Percentiles rank a stretch among this genome's conserved stretches.
Evolutionary conservation across 2,113 vertebrate species (phyloP).

Genomic region (Mystacornis crossleyi): DNA sequence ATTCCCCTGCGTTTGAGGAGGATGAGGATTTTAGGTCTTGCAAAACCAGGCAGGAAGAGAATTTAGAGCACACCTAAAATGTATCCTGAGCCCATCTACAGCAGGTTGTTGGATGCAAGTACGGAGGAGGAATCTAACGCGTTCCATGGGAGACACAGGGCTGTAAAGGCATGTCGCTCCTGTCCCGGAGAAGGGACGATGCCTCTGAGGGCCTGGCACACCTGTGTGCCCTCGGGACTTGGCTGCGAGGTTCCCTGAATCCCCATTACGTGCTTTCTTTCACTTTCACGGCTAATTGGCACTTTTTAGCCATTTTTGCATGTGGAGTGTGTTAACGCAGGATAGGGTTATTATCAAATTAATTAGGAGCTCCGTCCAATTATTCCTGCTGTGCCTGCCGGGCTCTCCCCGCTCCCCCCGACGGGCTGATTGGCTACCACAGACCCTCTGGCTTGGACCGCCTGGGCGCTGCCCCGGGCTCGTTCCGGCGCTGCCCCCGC

Average conservation of each 20-base stretch:
- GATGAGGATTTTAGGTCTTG: not conserved
- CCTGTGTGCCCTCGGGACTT: not conserved
- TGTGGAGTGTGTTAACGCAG: conserved; percentile 40
- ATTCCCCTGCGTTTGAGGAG: rapidly evolving
- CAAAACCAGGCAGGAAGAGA: not conserved
- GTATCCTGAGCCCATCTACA: not conserved
- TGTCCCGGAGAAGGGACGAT: rapidly evolving
- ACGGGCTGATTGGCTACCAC: not conserved
- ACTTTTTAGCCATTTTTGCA: conserved; percentile 39
- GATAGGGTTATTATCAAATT: conserved; percentile 65
- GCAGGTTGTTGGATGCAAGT: not conserved
- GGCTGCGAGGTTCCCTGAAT: not conserved
- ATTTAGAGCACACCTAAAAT: not conserved
- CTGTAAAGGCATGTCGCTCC: rapidly evolving
- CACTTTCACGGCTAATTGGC: conserved; percentile 29
- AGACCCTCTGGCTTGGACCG: not conserved
- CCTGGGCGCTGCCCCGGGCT: not conserved
- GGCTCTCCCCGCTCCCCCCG: not conserved
- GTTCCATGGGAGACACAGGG: rapidly evolving
- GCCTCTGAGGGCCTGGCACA: not conserved
- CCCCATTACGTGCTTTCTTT: not conserved
- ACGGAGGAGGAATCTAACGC: rapidly evolving
- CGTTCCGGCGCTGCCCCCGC: not conserved
- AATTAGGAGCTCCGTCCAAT: conserved; percentile 68
- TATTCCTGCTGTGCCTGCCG: conserved; percentile 54